phyloP scores from a whole-genome alignment of 2,888 invertebrate species.

The Eristalis arbustorum region DNA sequence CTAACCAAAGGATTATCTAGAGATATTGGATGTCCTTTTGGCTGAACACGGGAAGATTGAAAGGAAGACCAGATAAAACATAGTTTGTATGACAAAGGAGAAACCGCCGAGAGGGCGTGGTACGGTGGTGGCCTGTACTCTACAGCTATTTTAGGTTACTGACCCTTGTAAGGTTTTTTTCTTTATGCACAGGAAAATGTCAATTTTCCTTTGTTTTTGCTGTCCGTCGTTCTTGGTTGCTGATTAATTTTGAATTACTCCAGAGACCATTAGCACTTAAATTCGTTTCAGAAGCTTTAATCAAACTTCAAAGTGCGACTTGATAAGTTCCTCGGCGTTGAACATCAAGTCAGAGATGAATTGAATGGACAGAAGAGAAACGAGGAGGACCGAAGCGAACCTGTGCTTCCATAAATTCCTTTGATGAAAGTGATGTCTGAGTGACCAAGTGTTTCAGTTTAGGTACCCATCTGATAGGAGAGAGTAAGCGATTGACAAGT shows the following conservation, averaged over 20 bases:
- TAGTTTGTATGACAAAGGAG: conserved; percentile 25
- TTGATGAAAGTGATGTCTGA: background rate
- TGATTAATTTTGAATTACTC: background rate
- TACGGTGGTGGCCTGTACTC: background rate
- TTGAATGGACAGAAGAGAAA: background rate
- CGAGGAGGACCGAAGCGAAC: background rate
- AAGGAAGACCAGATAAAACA: background rate
- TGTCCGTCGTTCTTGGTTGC: background rate
- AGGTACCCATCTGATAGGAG: background rate
- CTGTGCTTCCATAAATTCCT: background rate
- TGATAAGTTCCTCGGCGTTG: background rate
- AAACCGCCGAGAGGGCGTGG: background rate
- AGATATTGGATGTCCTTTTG: conserved; percentile 64
- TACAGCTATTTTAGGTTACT: conserved; percentile 10
- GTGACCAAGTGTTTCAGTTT: background rate
- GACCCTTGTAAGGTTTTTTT: conserved; percentile 6
- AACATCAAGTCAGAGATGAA: background rate
- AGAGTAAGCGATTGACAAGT: background rate
- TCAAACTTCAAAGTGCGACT: background rate
- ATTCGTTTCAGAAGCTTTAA: background rate
- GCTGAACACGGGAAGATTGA: conserved; percentile 25
- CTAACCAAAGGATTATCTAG: conserved; percentile 61
- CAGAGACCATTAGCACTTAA: background rate
- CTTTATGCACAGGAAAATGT: background rate
- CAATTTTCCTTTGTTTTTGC: background rate